These are phyloP conservation scores for Pangasius macronema DNA, from an alignment of 2,797 vertebrate species.

Conservation along the genomic window DNA sequence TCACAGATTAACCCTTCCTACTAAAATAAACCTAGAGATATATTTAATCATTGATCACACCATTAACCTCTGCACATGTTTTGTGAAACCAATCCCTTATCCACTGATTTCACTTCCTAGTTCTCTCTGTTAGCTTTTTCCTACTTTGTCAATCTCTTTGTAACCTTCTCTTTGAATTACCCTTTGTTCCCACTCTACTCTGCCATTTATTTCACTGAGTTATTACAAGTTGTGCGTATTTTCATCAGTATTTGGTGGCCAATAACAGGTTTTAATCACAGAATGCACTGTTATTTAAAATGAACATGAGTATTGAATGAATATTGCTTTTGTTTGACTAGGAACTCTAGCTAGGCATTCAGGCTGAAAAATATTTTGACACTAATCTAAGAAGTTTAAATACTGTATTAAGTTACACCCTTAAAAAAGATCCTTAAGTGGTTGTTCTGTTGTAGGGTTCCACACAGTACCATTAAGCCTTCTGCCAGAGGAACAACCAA, in stretches of 20 bases:
- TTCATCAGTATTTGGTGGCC: not conserved
- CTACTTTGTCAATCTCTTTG: not conserved
- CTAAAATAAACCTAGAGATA: not conserved
- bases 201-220: not conserved
- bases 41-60: conserved; percentile 4
- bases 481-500: not conserved
- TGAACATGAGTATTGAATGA: too few species aligned
- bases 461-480: not conserved
- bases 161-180: not conserved
- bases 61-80: conserved; percentile 1
- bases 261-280: not conserved
- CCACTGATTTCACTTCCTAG: not conserved
- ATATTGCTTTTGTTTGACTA: not conserved
- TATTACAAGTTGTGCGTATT: not conserved
- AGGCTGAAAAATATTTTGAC: not conserved
- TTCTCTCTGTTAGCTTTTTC: not conserved
- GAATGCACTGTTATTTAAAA: not conserved
- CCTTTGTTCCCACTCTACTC: not conserved
- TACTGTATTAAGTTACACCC: not conserved
- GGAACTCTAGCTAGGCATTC: not conserved
- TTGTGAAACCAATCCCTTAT: not conserved
- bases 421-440: not conserved
- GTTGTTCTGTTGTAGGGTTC: not conserved
- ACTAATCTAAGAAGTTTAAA: not conserved
- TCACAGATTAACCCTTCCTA: not conserved